Evolutionary conservation across 2,113 vertebrate species (phyloP).

Genomic region (Regulus satrapa): DNA sequence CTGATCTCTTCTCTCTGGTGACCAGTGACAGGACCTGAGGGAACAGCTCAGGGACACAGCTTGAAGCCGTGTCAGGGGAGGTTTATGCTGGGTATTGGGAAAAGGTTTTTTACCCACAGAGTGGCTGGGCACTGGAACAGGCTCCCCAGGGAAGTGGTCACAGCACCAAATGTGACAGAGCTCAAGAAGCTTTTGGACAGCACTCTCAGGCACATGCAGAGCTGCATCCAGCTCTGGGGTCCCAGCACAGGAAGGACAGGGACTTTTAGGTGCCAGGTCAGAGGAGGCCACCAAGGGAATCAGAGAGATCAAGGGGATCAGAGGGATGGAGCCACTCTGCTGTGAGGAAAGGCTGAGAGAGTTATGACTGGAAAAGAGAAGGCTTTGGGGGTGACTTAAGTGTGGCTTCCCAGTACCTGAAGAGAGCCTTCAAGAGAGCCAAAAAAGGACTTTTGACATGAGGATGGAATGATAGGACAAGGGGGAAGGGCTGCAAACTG

Average conservation of each 20-base stretch:
- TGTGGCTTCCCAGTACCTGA: rapidly evolving
- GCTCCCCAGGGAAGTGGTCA: background rate
- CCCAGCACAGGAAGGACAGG: background rate
- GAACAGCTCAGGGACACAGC: too few species aligned
- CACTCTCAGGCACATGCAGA: rapidly evolving
- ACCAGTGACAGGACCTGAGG: too few species aligned
- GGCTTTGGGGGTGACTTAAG: background rate
- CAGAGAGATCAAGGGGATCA: background rate
- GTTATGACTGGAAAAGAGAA: background rate
- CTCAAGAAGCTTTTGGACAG: background rate
- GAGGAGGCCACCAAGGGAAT: background rate
- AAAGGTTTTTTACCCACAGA: background rate
- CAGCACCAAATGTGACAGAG: background rate
- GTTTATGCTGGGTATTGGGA: background rate
- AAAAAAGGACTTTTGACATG: too few species aligned
- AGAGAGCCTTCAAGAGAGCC: too few species aligned
- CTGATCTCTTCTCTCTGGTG: background rate
- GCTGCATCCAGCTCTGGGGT: background rate
- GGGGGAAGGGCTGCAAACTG: background rate
- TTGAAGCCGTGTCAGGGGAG: too few species aligned
- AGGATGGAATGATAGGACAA: background rate
- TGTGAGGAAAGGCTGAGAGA: background rate
- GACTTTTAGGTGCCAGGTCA: rapidly evolving
- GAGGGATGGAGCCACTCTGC: background rate
- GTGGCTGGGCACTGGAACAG: background rate